phyloP scores from a whole-genome alignment of 2,113 vertebrate species.

The Mus musculus region DNA sequence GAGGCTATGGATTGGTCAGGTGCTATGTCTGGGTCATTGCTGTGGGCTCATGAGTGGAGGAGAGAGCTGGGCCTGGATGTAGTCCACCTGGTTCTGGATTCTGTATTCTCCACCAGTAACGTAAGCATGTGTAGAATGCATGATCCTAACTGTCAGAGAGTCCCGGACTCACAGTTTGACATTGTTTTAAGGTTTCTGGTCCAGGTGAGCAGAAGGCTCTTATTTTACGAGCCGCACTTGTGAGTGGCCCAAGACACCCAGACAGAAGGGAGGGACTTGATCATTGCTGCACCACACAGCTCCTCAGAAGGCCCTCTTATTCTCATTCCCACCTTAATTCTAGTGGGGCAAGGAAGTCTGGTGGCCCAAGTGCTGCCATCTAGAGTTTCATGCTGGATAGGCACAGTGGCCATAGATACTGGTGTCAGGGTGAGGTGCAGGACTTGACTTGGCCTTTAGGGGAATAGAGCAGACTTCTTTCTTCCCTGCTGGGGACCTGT shows the following conservation, averaged over 20 bases:
- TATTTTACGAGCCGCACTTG: background rate
- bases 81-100: background rate
- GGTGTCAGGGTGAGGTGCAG: no score
- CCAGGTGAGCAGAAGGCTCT: background rate
- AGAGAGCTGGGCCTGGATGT: background rate
- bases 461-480: background rate
- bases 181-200: background rate
- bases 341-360: no score
- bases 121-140: no score
- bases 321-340: background rate
- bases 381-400: background rate
- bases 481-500: no score
- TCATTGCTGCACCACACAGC: background rate
- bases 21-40: rapidly evolving
- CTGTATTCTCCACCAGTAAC: no score
- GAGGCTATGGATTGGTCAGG: background rate
- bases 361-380: background rate
- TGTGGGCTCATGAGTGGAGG: no score
- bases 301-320: rapidly evolving
- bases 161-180: background rate
- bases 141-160: background rate
- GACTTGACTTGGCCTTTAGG: background rate
- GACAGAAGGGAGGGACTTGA: background rate
- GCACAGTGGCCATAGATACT: background rate
- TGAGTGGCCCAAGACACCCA: background rate